phyloP scores from a whole-genome alignment of 2,797 vertebrate species.

The Danio choprae region DNA sequence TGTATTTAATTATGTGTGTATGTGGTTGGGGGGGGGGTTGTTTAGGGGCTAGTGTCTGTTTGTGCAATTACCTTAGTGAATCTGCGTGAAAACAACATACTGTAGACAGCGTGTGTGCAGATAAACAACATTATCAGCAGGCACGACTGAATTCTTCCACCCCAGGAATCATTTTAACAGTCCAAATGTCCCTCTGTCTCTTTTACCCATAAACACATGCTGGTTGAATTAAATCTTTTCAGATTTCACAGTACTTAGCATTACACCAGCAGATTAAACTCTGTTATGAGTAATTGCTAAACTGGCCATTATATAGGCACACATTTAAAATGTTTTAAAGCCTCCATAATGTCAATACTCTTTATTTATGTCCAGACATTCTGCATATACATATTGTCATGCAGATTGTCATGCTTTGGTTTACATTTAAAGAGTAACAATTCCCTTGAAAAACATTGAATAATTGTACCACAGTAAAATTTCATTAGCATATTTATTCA shows the following conservation, averaged over 20 bases:
- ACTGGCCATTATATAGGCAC: constrained; percentile 1
- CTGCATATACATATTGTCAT: neutral
- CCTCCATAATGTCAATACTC: neutral
- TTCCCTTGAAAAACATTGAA: neutral
- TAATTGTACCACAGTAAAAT: neutral
- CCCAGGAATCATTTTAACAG: neutral
- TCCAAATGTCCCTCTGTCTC: neutral
- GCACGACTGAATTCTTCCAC: neutral
- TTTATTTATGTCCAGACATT: neutral
- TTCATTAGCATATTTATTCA: neutral
- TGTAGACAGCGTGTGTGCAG: neutral
- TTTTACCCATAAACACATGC: neutral
- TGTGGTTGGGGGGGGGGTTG: neutral
- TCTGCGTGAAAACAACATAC: neutral
- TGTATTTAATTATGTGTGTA: neutral
- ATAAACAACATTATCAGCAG: neutral
- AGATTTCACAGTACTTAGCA: neutral
- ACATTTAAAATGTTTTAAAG: neutral
- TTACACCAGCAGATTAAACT: constrained; percentile 9
- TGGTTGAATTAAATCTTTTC: neutral
- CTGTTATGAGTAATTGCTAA: neutral
- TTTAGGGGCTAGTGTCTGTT: neutral
- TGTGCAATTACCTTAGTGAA: neutral
- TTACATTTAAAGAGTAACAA: neutral
- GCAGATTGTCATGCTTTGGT: neutral